phyloP scores from a whole-genome alignment of 2,113 vertebrate species.

The Callipepla squamata region DNA sequence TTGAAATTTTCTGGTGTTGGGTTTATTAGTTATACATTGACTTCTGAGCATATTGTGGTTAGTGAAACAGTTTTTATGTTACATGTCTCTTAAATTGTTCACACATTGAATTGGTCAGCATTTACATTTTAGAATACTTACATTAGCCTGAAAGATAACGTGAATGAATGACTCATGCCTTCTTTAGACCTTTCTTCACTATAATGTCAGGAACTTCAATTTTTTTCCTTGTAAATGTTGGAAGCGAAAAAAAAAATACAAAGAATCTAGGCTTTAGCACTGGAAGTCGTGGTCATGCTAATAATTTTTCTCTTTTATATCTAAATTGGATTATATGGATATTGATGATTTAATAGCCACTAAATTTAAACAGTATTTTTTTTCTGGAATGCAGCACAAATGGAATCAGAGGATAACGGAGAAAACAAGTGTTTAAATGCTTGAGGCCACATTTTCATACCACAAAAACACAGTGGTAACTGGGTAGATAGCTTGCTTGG shows the following conservation, averaged over 20 bases:
- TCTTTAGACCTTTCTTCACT: background rate
- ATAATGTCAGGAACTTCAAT: background rate
- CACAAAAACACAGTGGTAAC: background rate
- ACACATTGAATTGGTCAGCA: background rate
- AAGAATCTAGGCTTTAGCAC: background rate
- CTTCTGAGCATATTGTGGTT: background rate
- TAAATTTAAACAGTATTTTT: background rate
- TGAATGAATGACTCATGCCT: background rate
- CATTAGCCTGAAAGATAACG: background rate
- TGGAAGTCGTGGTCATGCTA: slow-evolving; percentile 25
- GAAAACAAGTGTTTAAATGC: background rate
- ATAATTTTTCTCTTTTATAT: slow-evolving; percentile 29
- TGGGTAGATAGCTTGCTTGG: background rate
- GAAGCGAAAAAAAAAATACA: background rate
- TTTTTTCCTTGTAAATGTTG: background rate
- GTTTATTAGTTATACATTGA: background rate
- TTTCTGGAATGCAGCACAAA: background rate
- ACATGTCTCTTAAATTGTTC: background rate
- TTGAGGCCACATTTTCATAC: background rate
- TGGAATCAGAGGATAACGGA: background rate
- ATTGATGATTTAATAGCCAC: slow-evolving; percentile 31
- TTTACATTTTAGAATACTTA: background rate
- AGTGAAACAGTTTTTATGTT: background rate
- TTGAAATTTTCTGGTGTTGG: background rate
- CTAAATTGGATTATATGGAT: slow-evolving; percentile 53